These are phyloP conservation scores for Porites australiensis DNA, from an alignment of 64 coral and sea anemone species.

Conservation along the genomic window DNA sequence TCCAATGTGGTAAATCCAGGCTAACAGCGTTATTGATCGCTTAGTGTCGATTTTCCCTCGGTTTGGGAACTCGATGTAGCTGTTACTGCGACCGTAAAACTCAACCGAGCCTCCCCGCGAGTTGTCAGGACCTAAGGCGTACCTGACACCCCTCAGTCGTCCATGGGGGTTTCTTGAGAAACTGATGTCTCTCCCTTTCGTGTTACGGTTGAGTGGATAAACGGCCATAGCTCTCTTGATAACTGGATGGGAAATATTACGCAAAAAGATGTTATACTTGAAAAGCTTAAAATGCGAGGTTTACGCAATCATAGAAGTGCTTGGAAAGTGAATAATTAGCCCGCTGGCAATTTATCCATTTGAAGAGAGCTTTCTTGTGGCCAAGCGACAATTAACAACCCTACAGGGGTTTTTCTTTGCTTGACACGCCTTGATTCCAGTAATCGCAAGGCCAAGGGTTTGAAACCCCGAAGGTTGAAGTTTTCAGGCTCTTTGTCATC, in stretches of 20 bases:
- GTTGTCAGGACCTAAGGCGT: constrained; percentile 47
- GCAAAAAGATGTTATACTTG: neutral
- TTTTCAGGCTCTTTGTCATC: too few relatives aligned
- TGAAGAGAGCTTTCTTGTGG: too few relatives aligned
- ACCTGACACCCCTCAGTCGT: neutral
- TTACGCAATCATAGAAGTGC: too few relatives aligned
- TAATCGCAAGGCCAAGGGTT: too few relatives aligned
- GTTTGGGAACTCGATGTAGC: constrained; percentile 61
- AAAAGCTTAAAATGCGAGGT: too few relatives aligned
- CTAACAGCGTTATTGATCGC: constrained; percentile 58
- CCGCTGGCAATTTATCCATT: too few relatives aligned
- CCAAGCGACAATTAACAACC: too few relatives aligned
- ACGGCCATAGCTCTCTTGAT: constrained; percentile 47
- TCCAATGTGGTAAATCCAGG: constrained; percentile 64
- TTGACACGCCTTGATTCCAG: too few relatives aligned
- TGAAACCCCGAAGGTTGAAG: too few relatives aligned
- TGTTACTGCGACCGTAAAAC: constrained; percentile 54
- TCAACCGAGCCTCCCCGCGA: constrained; percentile 37
- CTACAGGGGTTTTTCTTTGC: too few relatives aligned
- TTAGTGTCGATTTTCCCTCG: constrained; percentile 51
- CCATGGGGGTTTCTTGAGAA: constrained; percentile 31
- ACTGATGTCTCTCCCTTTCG: constrained; percentile 36
- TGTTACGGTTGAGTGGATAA: constrained; percentile 64
- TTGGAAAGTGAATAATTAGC: too few relatives aligned
- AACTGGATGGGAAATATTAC: neutral